Base-by-base conservation (phyloP, 2,113 vertebrate genomes). In the Anolis carolinensis region DNA sequence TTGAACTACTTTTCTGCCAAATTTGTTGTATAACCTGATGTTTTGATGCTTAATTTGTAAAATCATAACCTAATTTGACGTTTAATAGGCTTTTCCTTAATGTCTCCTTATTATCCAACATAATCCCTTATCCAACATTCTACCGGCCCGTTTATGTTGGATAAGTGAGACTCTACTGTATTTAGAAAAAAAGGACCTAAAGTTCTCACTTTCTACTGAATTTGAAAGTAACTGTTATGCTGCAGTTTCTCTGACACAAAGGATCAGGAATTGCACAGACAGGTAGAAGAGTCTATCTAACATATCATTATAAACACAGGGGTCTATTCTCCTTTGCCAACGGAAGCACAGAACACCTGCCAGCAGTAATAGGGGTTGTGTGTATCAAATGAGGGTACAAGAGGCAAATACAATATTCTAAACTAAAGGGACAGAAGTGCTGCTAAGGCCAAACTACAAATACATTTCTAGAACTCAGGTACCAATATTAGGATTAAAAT, bases 151-250 rank as follows among this genome's bases (percentile, higher is more conserved):
- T n/a, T n/a, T n/a, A n/a, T n/a, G n/a, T n/a, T n/a, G n/a, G n/a
- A n/a, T n/a, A n/a, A n/a, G n/a, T n/a, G n/a, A n/a, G n/a, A n/a
- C n/a, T n/a, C n/a, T n/a, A n/a, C n/a, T n/a, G n/a, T n/a, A n/a
- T n/a, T n/a, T n/a, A n/a, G n/a, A n/a, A n/a, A 93, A 95, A 93
- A 88, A 91, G 86, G 92, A 91, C 84, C 90, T 91, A 92, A 90
- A 92, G 86, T 92, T 90, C 90, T 91, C 71, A n/a, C 89, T 92
- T 93, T 88, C 92, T 91, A 90, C 88, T 88, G 93, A 91, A 94
- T 92, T 92, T 93, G 92, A 94, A 93, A 90, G 91, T 88, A 88
- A 87, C 83, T 83, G 87, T 95, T 91, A 87, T 82, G 89, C 88
- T 88, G 87, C 83, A 93, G 86, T 88, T 90, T 92, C 93, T 91